Conservation (phyloP, 2,888 invertebrate genomes). For the Ommatoiulus sabulosus region DNA sequence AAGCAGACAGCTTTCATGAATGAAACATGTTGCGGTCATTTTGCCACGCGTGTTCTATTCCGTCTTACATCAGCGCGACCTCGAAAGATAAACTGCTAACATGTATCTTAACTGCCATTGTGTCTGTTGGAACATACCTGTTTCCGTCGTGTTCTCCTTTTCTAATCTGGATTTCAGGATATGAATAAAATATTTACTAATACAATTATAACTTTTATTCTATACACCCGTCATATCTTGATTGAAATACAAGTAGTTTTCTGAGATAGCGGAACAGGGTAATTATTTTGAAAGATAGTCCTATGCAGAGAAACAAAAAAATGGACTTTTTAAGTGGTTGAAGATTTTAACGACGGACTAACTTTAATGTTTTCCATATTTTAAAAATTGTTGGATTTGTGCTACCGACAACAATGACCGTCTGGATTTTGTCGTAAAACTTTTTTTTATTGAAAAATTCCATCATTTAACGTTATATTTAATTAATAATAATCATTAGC, state of each 20-base stretch:
- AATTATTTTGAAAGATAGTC: background rate
- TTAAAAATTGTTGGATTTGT: background rate
- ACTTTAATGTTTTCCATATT: background rate
- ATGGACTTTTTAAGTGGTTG: background rate
- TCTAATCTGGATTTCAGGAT: background rate
- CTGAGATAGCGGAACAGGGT: background rate
- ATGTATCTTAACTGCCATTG: slow-evolving; percentile 23
- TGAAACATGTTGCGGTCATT: background rate
- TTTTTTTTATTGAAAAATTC: background rate
- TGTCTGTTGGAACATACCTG: background rate
- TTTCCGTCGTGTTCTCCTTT: background rate
- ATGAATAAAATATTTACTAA: slow-evolving; percentile 10
- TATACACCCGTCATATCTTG: background rate
- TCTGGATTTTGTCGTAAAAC: background rate
- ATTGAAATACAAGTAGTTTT: background rate
- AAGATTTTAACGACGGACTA: background rate
- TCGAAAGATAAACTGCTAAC: background rate
- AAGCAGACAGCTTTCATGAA: background rate
- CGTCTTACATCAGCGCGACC: background rate
- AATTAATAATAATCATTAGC: slow-evolving; percentile 11
- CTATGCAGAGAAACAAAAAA: background rate
- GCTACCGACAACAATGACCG: background rate
- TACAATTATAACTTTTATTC: background rate
- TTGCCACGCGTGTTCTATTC: background rate
- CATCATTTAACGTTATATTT: background rate